Percentiles rank a stretch among this genome's conserved stretches.
These are phyloP conservation scores for Bicyclus anynana DNA, from an alignment of 1,140 invertebrate species.

Conservation along the genomic window DNA sequence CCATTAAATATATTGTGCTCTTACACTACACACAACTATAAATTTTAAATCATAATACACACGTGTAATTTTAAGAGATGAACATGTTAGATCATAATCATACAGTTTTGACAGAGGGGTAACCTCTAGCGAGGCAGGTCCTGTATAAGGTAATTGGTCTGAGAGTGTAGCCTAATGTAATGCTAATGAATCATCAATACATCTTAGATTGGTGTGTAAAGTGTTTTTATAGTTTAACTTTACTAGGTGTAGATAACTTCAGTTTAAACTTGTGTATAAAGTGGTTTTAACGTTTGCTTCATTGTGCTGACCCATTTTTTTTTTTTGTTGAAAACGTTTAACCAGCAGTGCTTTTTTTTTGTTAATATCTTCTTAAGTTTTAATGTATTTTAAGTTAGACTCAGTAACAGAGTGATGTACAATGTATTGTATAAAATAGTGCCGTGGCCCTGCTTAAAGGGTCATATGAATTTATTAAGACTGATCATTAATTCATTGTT, in stretches of 20 bases:
- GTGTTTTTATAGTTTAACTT: conserved; percentile 26
- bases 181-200: conserved; percentile 41
- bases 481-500: conserved; percentile 75
- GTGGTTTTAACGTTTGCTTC: conserved; percentile 59
- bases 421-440: conserved; percentile 49
- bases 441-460: conserved; percentile 40
- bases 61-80: too few species aligned
- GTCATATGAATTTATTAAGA: conserved; percentile 66
- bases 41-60: too few species aligned
- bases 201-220: conserved; percentile 22
- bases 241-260: conserved; percentile 35
- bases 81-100: too few species aligned
- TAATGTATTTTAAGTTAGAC: conserved; percentile 58
- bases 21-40: too few species aligned
- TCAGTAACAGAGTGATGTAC: conserved; percentile 65
- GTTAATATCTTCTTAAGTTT: conserved; percentile 54
- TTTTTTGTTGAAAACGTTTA: conserved; percentile 53
- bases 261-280: conserved; percentile 42
- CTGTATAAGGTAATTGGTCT: too few species aligned
- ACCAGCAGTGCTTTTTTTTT: conserved; percentile 67
- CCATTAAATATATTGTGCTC: too few species aligned
- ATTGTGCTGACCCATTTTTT: conserved; percentile 56
- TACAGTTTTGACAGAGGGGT: too few species aligned
- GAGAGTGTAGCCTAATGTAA: conserved; percentile 9
- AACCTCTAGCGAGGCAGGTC: too few species aligned